phyloP scores from a whole-genome alignment of 2,888 invertebrate genomes.

The Drosophila leonis region DNA sequence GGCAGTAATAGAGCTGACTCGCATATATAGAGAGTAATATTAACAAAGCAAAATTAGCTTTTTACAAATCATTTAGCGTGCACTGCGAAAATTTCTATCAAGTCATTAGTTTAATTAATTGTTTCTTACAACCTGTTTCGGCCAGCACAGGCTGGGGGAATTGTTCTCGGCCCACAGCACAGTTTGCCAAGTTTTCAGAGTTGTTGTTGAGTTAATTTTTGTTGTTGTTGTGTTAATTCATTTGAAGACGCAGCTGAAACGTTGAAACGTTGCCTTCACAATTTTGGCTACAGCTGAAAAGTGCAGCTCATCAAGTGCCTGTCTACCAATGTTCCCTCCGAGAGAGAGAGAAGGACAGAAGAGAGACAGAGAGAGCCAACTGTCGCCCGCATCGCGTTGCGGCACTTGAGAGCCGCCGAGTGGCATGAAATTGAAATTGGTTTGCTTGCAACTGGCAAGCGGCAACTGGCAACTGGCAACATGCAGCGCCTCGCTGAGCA shows the following conservation, averaged over 20 bases:
- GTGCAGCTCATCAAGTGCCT: slow-evolving; percentile 57
- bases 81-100: slow-evolving; percentile 49
- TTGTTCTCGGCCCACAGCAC: not conserved
- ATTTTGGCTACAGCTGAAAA: slow-evolving; percentile 53
- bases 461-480: slow-evolving; percentile 21
- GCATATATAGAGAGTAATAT: not conserved
- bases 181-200: slow-evolving; percentile 2
- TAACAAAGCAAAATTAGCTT: slow-evolving; percentile 9
- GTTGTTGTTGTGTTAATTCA: slow-evolving; percentile 53
- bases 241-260: slow-evolving; percentile 42
- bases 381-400: slow-evolving; percentile 26
- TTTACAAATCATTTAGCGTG: slow-evolving; percentile 43
- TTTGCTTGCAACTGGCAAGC: slow-evolving; percentile 22
- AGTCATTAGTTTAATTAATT: slow-evolving; percentile 78
- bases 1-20: not conserved
- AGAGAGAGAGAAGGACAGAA: not conserved
- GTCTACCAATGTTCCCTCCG: not conserved
- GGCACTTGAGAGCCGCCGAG: slow-evolving; percentile 53
- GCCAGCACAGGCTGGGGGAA: not conserved
- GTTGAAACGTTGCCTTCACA: slow-evolving; percentile 46
- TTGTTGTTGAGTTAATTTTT: slow-evolving; percentile 65
- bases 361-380: not conserved
- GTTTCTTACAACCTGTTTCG: slow-evolving; percentile 47
- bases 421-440: slow-evolving; percentile 63
- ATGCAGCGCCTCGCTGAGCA: slow-evolving; percentile 18